Percentiles rank a stretch among this genome's conserved stretches.
These are phyloP conservation scores for Balanococcus diminutus DNA, from an alignment of 2,888 invertebrate species.

Conservation along the genomic window DNA sequence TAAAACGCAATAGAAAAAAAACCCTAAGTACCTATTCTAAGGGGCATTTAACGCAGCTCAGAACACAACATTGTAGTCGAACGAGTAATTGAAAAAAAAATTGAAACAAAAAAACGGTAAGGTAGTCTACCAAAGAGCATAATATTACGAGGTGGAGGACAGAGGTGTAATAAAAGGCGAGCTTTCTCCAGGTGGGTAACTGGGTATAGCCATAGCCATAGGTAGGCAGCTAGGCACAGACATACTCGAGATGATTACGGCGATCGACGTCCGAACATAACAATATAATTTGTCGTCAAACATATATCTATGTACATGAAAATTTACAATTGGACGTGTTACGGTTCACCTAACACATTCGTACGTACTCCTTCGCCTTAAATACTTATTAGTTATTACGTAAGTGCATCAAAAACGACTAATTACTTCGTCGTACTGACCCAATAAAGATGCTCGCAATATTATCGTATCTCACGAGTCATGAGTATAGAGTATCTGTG, in stretches of 20 bases:
- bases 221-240: too few relatives aligned
- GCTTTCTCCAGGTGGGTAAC: neutral
- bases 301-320: too few relatives aligned
- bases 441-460: neutral
- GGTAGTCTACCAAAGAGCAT: neutral
- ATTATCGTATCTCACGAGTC: too few relatives aligned
- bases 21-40: too few relatives aligned
- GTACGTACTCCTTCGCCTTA: neutral
- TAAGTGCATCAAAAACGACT: neutral
- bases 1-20: neutral
- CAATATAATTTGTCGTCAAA: neutral
- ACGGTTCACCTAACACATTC: slow-evolving; percentile 12
- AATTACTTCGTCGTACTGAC: slow-evolving; percentile 1
- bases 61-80: neutral
- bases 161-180: neutral
- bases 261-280: neutral
- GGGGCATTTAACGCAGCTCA: neutral
- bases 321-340: neutral
- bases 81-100: neutral
- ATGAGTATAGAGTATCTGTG: too few relatives aligned
- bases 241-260: neutral
- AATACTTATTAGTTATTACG: neutral
- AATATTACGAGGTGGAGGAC: too few relatives aligned
- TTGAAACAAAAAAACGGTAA: neutral
- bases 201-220: too few relatives aligned